Conservation (phyloP, 2,113 vertebrate species). For the Bufo gargarizans region DNA sequence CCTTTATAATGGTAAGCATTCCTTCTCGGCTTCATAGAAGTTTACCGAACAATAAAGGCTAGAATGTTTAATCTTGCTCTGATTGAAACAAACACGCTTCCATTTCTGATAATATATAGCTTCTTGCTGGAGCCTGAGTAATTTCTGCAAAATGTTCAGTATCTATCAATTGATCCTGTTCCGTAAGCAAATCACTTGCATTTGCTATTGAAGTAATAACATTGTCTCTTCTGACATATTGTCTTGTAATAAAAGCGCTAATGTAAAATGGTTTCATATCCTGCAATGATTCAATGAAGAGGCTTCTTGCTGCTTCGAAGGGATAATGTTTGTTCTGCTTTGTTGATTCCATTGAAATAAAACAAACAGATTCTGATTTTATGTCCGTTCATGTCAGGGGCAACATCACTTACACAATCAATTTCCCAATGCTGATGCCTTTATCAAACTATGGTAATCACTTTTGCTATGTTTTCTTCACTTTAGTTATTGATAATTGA, state of each 20-base stretch:
- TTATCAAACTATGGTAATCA: slow-evolving; percentile 28
- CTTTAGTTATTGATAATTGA: slow-evolving; percentile 5
- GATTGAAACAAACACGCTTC: slow-evolving; percentile 35
- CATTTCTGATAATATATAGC: slow-evolving; percentile 34
- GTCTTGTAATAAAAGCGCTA: slow-evolving; percentile 59
- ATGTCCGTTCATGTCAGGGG: slow-evolving; percentile 37
- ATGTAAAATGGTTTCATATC: slow-evolving; percentile 58
- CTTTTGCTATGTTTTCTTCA: slow-evolving; percentile 27
- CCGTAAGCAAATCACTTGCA: slow-evolving; percentile 56
- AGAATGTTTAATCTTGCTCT: slow-evolving; percentile 42
- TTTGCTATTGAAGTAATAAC: slow-evolving; percentile 57
- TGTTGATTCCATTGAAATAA: slow-evolving; percentile 55
- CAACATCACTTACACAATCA: slow-evolving; percentile 47
- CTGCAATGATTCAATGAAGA: slow-evolving; percentile 55
- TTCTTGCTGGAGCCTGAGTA: slow-evolving; percentile 47
- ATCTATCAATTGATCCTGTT: slow-evolving; percentile 59
- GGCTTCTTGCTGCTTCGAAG: slow-evolving; percentile 44
- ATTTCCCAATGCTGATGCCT: slow-evolving; percentile 34
- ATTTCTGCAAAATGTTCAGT: slow-evolving; percentile 55
- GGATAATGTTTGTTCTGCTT: slow-evolving; percentile 55
- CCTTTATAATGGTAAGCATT: background rate
- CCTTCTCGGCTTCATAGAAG: background rate
- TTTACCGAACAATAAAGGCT: slow-evolving; percentile 32
- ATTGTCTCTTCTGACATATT: slow-evolving; percentile 59
- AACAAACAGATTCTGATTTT: slow-evolving; percentile 54